A percentile compares a stretch with the other conserved stretches of the same genome.
These are phyloP conservation scores for Cyclargus thomasi DNA, from an alignment of 1,140 invertebrate genomes.

Conservation along the genomic window DNA sequence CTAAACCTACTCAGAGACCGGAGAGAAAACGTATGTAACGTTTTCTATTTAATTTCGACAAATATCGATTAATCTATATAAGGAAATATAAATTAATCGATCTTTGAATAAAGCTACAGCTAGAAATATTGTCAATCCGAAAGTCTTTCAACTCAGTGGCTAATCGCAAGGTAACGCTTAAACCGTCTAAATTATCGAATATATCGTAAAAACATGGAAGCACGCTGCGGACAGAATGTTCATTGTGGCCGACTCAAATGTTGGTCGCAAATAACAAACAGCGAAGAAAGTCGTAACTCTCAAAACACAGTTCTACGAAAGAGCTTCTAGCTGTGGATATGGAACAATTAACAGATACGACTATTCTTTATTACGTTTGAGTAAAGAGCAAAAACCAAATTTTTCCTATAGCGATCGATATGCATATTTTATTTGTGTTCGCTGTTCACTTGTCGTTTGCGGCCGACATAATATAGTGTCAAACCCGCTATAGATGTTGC, in stretches of 20 bases:
- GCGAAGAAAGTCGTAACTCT: too few relatives aligned
- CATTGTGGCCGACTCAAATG: conserved; percentile 19
- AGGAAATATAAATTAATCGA: too few relatives aligned
- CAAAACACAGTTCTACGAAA: too few relatives aligned
- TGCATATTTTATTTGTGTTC: too few relatives aligned
- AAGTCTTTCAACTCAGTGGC: conserved; percentile 43
- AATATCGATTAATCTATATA: neutral
- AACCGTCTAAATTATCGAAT: conserved; percentile 61
- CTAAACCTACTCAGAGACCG: neutral
- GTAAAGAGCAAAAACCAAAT: too few relatives aligned
- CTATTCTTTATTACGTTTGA: too few relatives aligned
- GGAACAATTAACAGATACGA: too few relatives aligned
- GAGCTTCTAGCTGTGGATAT: too few relatives aligned
- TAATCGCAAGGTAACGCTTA: conserved; percentile 41
- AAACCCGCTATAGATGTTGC: neutral
- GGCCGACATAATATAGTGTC: neutral
- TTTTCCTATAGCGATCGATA: too few relatives aligned
- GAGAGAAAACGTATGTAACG: neutral
- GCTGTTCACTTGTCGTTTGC: neutral
- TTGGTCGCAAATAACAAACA: neutral
- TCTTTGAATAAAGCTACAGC: conserved; percentile 31
- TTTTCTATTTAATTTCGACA: neutral
- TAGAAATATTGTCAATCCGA: conserved; percentile 58
- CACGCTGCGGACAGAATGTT: conserved; percentile 71
- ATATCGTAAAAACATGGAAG: conserved; percentile 71